These are phyloP conservation scores for Hofmannophila pseudospretella DNA, from an alignment of 2,888 invertebrate genomes.

Conservation along the genomic window DNA sequence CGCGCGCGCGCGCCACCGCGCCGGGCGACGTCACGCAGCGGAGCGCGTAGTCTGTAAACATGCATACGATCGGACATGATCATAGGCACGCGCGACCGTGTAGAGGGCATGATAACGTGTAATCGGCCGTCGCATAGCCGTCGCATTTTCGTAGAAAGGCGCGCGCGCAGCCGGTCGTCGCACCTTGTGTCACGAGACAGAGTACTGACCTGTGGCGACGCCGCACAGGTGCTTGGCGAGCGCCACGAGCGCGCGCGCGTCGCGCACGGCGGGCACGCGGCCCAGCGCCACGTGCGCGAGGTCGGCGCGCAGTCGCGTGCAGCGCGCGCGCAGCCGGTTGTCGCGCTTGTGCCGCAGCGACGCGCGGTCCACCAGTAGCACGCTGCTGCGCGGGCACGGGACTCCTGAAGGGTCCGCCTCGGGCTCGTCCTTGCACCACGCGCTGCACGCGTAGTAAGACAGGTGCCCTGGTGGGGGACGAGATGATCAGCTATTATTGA, in stretches of 20 bases:
- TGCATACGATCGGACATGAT: no score
- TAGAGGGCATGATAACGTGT: background rate
- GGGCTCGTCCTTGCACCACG: no score
- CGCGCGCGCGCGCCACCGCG: constrained; percentile 58
- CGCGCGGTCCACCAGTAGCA: constrained; percentile 87
- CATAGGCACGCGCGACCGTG: no score
- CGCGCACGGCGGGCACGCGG: constrained; percentile 48
- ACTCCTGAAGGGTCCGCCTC: no score
- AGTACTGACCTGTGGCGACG: constrained; percentile 84
- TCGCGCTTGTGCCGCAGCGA: constrained; percentile 90
- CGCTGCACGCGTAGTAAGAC: constrained; percentile 85
- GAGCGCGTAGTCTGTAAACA: constrained; percentile 81
- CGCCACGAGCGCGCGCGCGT: constrained; percentile 79
- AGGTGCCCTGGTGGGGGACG: constrained; percentile 86
- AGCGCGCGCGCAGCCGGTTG: constrained; percentile 33
- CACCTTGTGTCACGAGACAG: no score
- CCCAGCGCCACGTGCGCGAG: constrained; percentile 86
- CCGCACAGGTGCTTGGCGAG: constrained; percentile 95
- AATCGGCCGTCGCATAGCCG: background rate
- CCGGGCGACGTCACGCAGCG: constrained; percentile 78
- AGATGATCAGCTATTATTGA: no score
- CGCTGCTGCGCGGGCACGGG: constrained; percentile 67
- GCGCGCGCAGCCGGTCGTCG: no score
- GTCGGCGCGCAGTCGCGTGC: constrained; percentile 85
- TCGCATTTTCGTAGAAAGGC: background rate